phyloP scores from a whole-genome alignment of 2,113 vertebrate genomes.

The Ctenomys sociabilis region DNA sequence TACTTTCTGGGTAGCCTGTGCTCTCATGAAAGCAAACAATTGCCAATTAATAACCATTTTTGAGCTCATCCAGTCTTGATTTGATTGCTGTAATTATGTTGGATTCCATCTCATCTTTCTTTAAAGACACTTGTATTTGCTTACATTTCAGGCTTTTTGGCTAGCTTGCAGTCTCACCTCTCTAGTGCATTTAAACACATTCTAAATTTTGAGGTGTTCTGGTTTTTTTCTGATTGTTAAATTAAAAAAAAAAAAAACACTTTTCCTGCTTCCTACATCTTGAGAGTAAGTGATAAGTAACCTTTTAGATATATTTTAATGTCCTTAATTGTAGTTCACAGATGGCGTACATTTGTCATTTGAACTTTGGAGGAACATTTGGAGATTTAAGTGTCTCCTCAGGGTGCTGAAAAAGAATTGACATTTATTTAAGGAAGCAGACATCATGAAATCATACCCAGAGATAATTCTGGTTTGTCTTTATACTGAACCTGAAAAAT shows the following conservation, averaged over 20 bases:
- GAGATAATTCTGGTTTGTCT: conserved; percentile 65
- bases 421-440: conserved; percentile 72
- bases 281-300: conserved; percentile 69
- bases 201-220: conserved; percentile 42
- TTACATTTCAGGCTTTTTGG: not conserved
- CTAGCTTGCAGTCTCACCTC: not conserved
- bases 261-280: conserved; percentile 50
- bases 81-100: not conserved
- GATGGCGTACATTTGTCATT: conserved; percentile 77
- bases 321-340: conserved; percentile 76
- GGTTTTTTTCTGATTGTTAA: not conserved
- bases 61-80: not conserved
- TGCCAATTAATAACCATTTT: not conserved
- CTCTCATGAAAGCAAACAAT: not conserved
- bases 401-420: conserved; percentile 72
- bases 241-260: conserved; percentile 49
- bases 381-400: conserved; percentile 72
- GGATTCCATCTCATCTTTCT: not conserved
- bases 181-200: not conserved
- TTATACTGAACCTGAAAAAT: conserved; percentile 50
- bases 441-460: conserved; percentile 67
- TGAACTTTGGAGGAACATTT: conserved; percentile 79
- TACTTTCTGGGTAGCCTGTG: not conserved
- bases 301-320: conserved; percentile 76
- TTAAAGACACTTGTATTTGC: not conserved